Base-by-base conservation (phyloP, 2,797 vertebrate genomes). In the Myotis planiceps region DNA sequence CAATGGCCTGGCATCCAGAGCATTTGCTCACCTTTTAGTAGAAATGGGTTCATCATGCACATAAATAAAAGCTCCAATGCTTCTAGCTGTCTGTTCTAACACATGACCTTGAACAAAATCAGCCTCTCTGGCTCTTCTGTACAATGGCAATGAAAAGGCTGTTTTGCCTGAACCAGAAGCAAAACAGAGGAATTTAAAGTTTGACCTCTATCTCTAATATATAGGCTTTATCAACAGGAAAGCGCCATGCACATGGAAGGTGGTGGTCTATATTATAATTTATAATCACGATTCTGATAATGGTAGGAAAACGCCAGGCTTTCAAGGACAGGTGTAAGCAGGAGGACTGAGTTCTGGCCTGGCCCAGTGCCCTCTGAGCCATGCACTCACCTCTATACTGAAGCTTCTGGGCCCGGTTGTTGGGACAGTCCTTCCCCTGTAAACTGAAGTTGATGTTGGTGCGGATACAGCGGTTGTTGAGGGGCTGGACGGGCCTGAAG, bases 361-460 rank as follows among this genome's bases (percentile, higher is more conserved):
- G 32, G 68, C 6, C 68, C 9, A 7, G 16, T n/a, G 37, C 1
- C 49, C n/a, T 37, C n/a, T 2, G 79, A 29, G 53, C 63, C 23
- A 1, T 0, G 21, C 2, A 97, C 98, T 0, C 98, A 99, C 99
- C 99, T 99, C 99, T 99, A 98, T 99, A 99, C 96, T 99, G 99
- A 93, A 99, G 99, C 98, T 99, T 99, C 98, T 99, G 99, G 96
- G 99, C 99, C 98, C 99, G 99, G 98, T 99, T 99, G 98, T 99
- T 99, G 96, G 99, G 99, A 97, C 99, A 99, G 98, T 99, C 99
- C 98, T 99, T 99, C 96, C 99, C 99, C 97, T 99, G 99, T 99
- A 99, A 98, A 99, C 99, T 99, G 99, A 99, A 99, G 99, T 99
- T 99, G 98, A 99, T 99, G 97, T 99, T 99, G 97, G 99, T 99